Percentiles rank a stretch among this genome's conserved stretches.
Conservation (phyloP, 2,797 vertebrate genomes). For the Gadopsis marmoratus region DNA sequence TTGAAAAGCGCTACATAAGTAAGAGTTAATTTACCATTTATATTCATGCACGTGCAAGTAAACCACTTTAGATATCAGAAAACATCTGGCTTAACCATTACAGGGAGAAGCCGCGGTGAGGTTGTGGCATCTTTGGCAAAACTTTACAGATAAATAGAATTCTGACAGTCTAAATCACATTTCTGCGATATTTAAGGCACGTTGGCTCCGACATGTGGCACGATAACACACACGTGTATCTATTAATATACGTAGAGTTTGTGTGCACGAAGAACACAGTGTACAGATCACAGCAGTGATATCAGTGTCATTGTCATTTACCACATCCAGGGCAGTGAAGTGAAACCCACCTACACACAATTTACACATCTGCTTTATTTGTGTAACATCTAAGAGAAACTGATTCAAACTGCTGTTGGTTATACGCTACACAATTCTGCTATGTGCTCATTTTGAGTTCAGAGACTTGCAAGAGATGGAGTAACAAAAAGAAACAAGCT, state of each 20-base stretch:
- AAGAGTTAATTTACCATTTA: too few relatives aligned
- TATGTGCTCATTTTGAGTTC: not conserved
- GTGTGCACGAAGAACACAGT: not conserved
- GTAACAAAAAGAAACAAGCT: not conserved
- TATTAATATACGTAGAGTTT: not conserved
- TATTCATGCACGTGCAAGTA: not conserved
- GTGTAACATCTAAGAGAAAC: constrained; percentile 10
- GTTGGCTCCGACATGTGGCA: constrained; percentile 15
- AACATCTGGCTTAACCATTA: constrained; percentile 54
- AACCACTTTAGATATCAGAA: constrained; percentile 40
- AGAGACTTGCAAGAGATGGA: not conserved
- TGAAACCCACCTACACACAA: constrained; percentile 45
- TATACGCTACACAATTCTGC: not conserved
- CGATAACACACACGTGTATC: not conserved
- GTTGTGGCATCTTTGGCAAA: constrained; percentile 36
- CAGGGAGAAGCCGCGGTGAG: constrained; percentile 19
- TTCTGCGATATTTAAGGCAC: not conserved
- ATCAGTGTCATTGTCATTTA: constrained; percentile 18
- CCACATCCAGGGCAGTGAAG: constrained; percentile 40
- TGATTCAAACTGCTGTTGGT: not conserved
- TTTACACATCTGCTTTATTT: constrained; percentile 39
- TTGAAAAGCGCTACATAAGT: too few relatives aligned
- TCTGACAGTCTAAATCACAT: not conserved
- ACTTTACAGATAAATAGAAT: constrained; percentile 28
- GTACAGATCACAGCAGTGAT: constrained; percentile 28